Evolutionary conservation across 2,888 invertebrate species (phyloP), one percentile per base, ranked within the genome.

Genomic region (Pseudococcus longispinus): DNA sequence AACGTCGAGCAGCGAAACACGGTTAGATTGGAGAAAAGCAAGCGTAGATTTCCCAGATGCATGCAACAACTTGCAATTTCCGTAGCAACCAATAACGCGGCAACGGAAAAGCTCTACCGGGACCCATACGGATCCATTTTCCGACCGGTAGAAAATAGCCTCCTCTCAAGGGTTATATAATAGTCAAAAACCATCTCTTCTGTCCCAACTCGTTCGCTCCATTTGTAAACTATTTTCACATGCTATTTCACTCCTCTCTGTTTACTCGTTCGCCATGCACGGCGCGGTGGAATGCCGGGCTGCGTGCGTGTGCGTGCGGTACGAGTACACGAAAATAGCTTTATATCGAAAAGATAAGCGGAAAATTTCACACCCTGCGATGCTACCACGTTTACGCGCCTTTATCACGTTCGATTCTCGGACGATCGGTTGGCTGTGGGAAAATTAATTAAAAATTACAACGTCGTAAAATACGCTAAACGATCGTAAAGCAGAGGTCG

Each of bases 31-130:
- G 77, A 86, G 86, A 77, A 74, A 86, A 86, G 80, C 74, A 77
- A 83, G 29, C 55, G 55, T 77, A 87, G 83, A 87, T 87, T 87
- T 87, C 87, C 87, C 87, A 87, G 83, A 87, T 87, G 84, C 87
- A 87, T 82, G 88, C 88, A 88, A 88, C 88, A 88, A 88, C 87
- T 88, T 88, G 88, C 88, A 88, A 88, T 88, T 87, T 88, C 88
- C 74, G 74, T 87, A 83, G 82, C 83, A 87, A 87, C 87, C 87
- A 87, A 87, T 87, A 87, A 87, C 70, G 87, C 70, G 83, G 84
- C 83, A 46, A 83, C 87, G 87, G 87, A 87, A 87, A 87, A 87
- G 87, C 87, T 87, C 87, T 87, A 87, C 87, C 86, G 88, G 88
- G 88, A 88, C 86, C 87, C 85, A 85, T 85, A 83, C 87, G 87